These are phyloP conservation scores for Scaptomyza parva DNA, from an alignment of 2,888 invertebrate genomes.

Conservation along the genomic window DNA sequence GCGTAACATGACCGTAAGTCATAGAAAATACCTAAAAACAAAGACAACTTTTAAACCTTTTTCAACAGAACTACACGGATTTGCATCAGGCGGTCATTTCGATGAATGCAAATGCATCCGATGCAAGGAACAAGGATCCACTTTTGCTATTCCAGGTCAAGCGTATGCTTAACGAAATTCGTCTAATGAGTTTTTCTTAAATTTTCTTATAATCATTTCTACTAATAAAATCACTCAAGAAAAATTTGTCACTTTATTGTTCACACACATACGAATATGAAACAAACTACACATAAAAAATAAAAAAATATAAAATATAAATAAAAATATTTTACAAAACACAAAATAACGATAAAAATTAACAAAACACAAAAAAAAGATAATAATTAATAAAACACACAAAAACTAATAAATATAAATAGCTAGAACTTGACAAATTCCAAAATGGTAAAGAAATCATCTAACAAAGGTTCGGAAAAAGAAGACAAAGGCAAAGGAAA, in stretches of 20 bases:
- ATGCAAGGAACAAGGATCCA: slow-evolving; percentile 63
- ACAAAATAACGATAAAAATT: slow-evolving; percentile 9
- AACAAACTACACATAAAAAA: slow-evolving; percentile 2
- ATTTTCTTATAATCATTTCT: not conserved
- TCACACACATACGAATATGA: too few species aligned
- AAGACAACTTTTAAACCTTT: not conserved
- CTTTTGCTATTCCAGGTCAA: slow-evolving; percentile 64
- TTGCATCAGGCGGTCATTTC: slow-evolving; percentile 78
- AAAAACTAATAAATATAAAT: slow-evolving; percentile 4
- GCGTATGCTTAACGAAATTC: slow-evolving; percentile 60
- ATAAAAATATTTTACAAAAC: slow-evolving; percentile 4
- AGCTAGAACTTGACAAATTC: slow-evolving; percentile 1
- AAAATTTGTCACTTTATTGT: slow-evolving; percentile 29
- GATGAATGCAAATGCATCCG: slow-evolving; percentile 58
- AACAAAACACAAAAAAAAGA: not conserved
- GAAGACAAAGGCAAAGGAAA: too few species aligned
- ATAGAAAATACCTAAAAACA: too few species aligned
- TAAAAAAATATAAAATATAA: not conserved
- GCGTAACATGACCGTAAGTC: slow-evolving; percentile 79
- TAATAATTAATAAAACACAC: not conserved
- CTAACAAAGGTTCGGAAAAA: not conserved
- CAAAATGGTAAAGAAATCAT: not conserved
- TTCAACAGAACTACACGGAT: slow-evolving; percentile 71
- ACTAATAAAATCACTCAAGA: slow-evolving; percentile 22
- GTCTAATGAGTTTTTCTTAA: slow-evolving; percentile 73